A percentile compares a stretch with the other conserved stretches of the same genome.
Conservation (phyloP, 2,797 vertebrate species). For the Botia almorhae region DNA sequence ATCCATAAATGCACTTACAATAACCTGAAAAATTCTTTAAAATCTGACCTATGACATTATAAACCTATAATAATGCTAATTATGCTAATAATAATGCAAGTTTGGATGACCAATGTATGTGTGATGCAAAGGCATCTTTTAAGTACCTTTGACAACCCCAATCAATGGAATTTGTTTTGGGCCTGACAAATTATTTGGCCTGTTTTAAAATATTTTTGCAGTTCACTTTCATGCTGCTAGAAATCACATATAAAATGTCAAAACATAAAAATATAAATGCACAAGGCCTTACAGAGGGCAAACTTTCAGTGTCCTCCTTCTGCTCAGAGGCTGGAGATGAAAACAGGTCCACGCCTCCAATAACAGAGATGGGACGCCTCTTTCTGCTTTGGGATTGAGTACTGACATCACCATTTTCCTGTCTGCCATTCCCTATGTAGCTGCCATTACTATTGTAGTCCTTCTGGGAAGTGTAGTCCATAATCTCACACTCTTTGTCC, state of each 20-base stretch:
- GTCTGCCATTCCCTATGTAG: constrained; percentile 43
- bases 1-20: not conserved
- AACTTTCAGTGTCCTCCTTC: constrained; percentile 75
- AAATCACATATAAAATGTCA: not conserved
- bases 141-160: not conserved
- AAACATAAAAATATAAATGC: not conserved
- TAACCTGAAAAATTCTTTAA: not conserved
- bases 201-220: not conserved
- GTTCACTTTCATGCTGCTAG: not conserved
- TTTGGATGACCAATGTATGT: too few relatives aligned
- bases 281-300: constrained; percentile 87
- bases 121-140: too few relatives aligned
- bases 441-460: constrained; percentile 48
- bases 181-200: too few relatives aligned
- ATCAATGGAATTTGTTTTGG: not conserved
- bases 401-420: constrained; percentile 56
- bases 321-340: constrained; percentile 76
- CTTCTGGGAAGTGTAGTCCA: constrained; percentile 57
- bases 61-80: constrained; percentile 6
- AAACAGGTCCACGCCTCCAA: constrained; percentile 85
- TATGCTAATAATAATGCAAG: too few relatives aligned
- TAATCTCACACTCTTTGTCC: constrained; percentile 72
- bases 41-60: constrained; percentile 2
- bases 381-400: constrained; percentile 68
- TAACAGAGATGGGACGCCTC: constrained; percentile 88